Evolutionary conservation across 2,113 vertebrate genomes (phyloP), one percentile per base, ranked within the genome.

Genomic region (Bubo bubo): DNA sequence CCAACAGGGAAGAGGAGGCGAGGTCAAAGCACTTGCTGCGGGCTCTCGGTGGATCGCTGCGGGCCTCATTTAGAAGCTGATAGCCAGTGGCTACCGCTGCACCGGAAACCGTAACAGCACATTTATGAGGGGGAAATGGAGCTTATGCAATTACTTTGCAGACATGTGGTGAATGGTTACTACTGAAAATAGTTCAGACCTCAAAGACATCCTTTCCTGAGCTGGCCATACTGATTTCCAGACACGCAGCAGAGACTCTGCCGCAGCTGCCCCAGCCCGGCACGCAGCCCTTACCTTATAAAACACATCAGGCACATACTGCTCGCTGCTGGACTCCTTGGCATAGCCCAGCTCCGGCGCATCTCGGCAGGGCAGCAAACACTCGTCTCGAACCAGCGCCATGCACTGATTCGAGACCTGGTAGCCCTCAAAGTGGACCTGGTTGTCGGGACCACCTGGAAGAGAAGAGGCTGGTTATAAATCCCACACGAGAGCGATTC

Each of bases 321-420:
- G 99, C 98, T 99, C 99, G 0, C 99, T 99, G 98, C 98, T 99
- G 83, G 99, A 99, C 98, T 99, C 99, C 97, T 99, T 99, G 68
- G 98, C 99, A 2, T 98, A 99, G 96, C 99, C 99, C 41, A 99
- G 98, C 97, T 99, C 99, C 0, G 99, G 98, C 4, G 98, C 99
- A 1, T 99, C 99, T 88, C 98, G 98, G 98, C 99, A 99, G 6
- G 99, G 99, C 93, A 99, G 98, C 70, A 99, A 97, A 82, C 99
- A 99, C 94, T 99, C 99, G 11, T 99, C 99, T 5, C 99, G 97
- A 43, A 99, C 99, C 96, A 99, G 97, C 0, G 99, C 99, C 99
- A 99, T 99, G 98, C 99, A 99, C 98, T 99, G 99, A 79, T 99
- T 99, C 1, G 99, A 99, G 71, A 99, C 99, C 96, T 99, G 99